Percentiles rank a stretch among this genome's conserved stretches.
These are phyloP conservation scores for Alosa alosa DNA, from an alignment of 2,113 vertebrate species.

Conservation along the genomic window DNA sequence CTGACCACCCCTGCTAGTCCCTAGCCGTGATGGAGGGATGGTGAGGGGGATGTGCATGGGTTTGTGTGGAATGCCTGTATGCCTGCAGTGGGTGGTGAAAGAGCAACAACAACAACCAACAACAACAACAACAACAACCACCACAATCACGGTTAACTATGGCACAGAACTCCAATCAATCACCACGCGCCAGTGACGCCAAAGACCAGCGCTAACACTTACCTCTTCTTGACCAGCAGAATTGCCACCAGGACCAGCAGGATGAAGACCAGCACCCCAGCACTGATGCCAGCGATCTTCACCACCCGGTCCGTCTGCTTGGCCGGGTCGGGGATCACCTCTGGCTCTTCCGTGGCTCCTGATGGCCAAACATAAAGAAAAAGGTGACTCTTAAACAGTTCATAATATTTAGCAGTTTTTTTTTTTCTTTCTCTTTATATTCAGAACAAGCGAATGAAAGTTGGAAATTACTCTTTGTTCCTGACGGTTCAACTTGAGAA, in stretches of 20 bases:
- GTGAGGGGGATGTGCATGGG: background rate
- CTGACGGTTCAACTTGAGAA: too few relatives aligned
- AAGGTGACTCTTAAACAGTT: background rate
- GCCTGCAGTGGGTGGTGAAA: background rate
- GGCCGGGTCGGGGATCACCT: slow-evolving; percentile 93
- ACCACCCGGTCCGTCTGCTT: slow-evolving; percentile 96
- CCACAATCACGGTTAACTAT: background rate
- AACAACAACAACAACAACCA: background rate
- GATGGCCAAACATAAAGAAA: slow-evolving; percentile 29
- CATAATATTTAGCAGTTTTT: background rate
- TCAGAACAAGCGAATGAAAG: too few relatives aligned
- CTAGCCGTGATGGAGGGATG: background rate
- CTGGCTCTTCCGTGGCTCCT: slow-evolving; percentile 96
- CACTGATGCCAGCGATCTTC: slow-evolving; percentile 97
- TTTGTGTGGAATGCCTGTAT: slow-evolving; percentile 10
- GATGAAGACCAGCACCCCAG: slow-evolving; percentile 90
- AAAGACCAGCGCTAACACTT: slow-evolving; percentile 54
- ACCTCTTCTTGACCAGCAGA: slow-evolving; percentile 97
- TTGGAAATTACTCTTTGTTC: too few relatives aligned
- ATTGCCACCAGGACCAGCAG: slow-evolving; percentile 91
- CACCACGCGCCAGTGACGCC: background rate
- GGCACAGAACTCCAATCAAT: background rate
- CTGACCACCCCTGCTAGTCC: background rate
- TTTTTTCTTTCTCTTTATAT: background rate
- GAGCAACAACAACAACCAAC: slow-evolving; percentile 10